A percentile compares a stretch with the other conserved stretches of the same genome.
Evolutionary conservation across 2,888 invertebrate species (phyloP).

Genomic region (Phorcus lineatus): DNA sequence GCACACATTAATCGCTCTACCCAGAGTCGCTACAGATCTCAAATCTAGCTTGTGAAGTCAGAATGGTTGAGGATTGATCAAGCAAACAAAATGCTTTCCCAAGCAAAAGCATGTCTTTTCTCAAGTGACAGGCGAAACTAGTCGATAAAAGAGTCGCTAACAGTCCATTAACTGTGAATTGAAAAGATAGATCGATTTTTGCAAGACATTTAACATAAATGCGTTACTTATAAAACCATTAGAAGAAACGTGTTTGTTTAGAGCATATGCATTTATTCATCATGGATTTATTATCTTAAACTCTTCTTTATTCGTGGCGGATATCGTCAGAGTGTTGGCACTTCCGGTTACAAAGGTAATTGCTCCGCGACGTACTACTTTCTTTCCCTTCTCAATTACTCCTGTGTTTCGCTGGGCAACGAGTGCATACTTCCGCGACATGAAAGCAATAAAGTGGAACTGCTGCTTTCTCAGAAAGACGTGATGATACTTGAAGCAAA

Average conservation of each 20-base stretch:
- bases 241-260: constrained; percentile 9
- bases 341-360: constrained; percentile 25
- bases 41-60: background rate
- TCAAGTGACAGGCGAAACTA: constrained; percentile 23
- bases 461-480: background rate
- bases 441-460: constrained; percentile 19
- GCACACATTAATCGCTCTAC: background rate
- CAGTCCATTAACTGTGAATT: constrained; percentile 20
- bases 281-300: constrained; percentile 18
- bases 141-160: constrained; percentile 25
- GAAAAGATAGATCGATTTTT: constrained; percentile 22
- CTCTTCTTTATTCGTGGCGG: constrained; percentile 10
- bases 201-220: constrained; percentile 25
- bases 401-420: background rate
- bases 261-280: constrained; percentile 21
- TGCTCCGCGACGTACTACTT: background rate
- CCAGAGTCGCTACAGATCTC: background rate
- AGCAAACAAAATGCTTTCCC: constrained; percentile 7
- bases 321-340: constrained; percentile 14
- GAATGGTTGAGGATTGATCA: background rate
- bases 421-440: constrained; percentile 13
- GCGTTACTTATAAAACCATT: constrained; percentile 22
- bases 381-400: constrained; percentile 14
- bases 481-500: background rate
- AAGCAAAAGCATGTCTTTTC: constrained; percentile 20